phyloP scores from a whole-genome alignment of 2,797 vertebrate species.

The Hydrolagus colliei region DNA sequence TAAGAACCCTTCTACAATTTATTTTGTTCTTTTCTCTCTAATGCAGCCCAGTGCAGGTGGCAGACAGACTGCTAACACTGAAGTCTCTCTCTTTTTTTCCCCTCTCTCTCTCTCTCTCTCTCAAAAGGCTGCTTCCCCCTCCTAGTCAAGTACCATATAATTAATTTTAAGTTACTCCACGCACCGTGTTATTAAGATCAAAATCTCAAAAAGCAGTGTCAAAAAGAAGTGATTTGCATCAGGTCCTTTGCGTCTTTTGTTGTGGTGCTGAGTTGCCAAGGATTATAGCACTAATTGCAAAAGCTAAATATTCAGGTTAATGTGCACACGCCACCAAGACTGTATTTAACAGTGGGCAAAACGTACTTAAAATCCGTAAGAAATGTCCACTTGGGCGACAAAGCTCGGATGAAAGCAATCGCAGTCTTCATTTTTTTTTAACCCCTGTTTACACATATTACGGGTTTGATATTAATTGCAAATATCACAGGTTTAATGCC shows the following conservation, averaged over 20 bases:
- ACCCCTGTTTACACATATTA: background rate
- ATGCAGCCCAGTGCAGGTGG: constrained; percentile 51
- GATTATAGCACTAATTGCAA: constrained; percentile 49
- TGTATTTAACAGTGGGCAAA: constrained; percentile 35
- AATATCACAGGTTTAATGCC: background rate
- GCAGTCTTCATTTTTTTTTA: background rate
- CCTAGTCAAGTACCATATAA: constrained; percentile 50
- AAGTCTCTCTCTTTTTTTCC: constrained; percentile 32
- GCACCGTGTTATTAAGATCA: constrained; percentile 47
- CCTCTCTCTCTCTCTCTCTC: background rate
- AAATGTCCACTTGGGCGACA: background rate
- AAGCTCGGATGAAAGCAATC: constrained; percentile 10
- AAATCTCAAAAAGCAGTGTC: constrained; percentile 44
- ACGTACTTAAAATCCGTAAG: background rate
- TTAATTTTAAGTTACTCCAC: constrained; percentile 55
- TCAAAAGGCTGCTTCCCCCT: constrained; percentile 42
- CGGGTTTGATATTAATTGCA: background rate
- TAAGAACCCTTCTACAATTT: background rate
- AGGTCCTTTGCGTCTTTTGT: constrained; percentile 50
- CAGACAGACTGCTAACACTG: constrained; percentile 41
- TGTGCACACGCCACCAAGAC: constrained; percentile 40
- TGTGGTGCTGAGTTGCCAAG: constrained; percentile 39
- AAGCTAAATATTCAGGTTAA: constrained; percentile 42
- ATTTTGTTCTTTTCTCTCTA: constrained; percentile 33
- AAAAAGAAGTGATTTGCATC: constrained; percentile 49